A percentile compares a stretch with the other conserved stretches of the same genome.
phyloP scores from a whole-genome alignment of 1,140 invertebrate genomes.

The Drosophila albomicans region DNA sequence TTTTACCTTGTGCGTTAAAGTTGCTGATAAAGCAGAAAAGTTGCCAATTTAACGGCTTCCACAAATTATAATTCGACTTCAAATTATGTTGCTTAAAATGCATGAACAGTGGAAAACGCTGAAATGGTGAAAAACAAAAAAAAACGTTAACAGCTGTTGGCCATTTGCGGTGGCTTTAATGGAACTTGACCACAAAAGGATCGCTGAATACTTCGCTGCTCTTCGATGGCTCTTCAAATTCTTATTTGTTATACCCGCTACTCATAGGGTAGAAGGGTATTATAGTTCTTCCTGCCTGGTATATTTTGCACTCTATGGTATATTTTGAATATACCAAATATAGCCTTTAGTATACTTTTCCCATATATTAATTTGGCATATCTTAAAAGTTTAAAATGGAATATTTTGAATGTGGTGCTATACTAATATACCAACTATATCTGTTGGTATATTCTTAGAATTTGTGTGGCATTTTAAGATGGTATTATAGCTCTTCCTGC shows the following conservation, averaged over 20 bases:
- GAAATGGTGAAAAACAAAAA: not conserved
- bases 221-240: not conserved
- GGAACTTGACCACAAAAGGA: constrained; percentile 68
- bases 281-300: no score
- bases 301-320: no score
- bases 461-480: no score
- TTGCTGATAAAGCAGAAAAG: constrained; percentile 68
- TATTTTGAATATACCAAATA: no score
- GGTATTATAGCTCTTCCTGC: no score
- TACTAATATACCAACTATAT: no score
- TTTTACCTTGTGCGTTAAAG: constrained; percentile 24
- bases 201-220: constrained; percentile 24
- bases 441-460: no score
- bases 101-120: constrained; percentile 40
- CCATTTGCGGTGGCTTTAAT: constrained; percentile 57
- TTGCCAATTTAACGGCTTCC: constrained; percentile 60
- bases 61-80: constrained; percentile 31
- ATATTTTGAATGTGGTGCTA: no score
- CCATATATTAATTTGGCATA: no score
- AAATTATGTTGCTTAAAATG: constrained; percentile 28
- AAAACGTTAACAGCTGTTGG: constrained; percentile 66
- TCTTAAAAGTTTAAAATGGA: no score
- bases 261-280: no score
- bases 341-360: no score
- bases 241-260: constrained; percentile 2